Conservation (phyloP, 1,140 invertebrate species). For the Polypedilum pembai region DNA sequence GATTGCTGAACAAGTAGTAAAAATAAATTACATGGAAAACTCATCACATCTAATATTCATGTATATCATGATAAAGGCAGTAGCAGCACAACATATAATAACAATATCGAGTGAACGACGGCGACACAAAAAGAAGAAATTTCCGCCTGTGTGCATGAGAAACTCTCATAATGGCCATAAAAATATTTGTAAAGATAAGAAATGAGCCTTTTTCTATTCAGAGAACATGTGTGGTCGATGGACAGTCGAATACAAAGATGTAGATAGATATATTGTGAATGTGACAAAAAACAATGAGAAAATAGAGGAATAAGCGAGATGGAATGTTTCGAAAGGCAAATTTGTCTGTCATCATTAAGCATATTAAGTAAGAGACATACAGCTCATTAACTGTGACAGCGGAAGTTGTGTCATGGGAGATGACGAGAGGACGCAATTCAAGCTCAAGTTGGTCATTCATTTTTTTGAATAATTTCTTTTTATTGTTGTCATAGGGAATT, state of each 20-base stretch:
- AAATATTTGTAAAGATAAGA: not conserved
- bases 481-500: too few species aligned
- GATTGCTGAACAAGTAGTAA: conserved; percentile 11
- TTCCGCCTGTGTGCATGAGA: not conserved
- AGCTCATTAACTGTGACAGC: conserved; percentile 11
- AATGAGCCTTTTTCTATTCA: not conserved
- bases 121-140: not conserved
- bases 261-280: not conserved
- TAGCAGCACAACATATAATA: not conserved
- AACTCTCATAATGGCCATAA: not conserved
- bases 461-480: too few species aligned
- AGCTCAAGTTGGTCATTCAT: not conserved
- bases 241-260: too few species aligned
- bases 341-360: not conserved
- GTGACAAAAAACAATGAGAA: not conserved
- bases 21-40: conserved; percentile 14
- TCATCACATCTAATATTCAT: conserved; percentile 19
- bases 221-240: too few species aligned
- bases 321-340: not conserved
- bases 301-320: not conserved
- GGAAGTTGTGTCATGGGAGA: not conserved
- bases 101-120: not conserved
- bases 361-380: not conserved
- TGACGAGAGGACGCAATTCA: not conserved
- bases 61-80: conserved; percentile 6